phyloP scores from a whole-genome alignment of 2,113 vertebrate genomes.

The Agelaius tricolor region DNA sequence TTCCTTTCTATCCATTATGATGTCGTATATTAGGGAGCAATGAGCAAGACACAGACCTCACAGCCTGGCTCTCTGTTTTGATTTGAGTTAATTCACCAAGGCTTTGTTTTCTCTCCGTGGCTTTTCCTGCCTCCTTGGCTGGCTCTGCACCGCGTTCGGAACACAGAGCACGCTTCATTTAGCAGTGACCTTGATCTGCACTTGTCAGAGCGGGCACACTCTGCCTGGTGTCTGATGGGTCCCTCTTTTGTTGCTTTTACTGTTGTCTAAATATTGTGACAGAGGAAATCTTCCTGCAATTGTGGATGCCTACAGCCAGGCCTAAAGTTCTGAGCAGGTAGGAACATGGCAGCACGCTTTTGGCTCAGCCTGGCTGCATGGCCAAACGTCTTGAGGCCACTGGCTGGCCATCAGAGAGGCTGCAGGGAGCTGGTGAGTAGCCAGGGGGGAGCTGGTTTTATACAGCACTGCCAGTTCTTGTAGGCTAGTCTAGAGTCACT shows the following conservation, averaged over 20 bases:
- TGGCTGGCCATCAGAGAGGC: background rate
- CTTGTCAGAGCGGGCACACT: background rate
- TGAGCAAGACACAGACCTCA: background rate
- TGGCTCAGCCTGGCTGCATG: background rate
- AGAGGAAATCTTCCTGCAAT: background rate
- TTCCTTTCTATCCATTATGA: background rate
- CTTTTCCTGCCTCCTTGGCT: background rate
- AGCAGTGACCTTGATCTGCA: background rate
- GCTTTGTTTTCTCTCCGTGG: background rate
- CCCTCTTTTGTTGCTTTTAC: background rate
- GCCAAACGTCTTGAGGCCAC: background rate
- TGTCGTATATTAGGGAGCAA: background rate
- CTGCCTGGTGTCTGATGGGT: background rate
- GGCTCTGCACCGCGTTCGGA: rapidly evolving
- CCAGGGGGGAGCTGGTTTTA: background rate
- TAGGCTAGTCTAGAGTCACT: background rate
- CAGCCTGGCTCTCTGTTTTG: background rate
- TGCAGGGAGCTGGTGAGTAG: background rate
- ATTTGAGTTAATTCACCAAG: background rate
- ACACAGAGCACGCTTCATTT: background rate
- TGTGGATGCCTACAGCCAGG: background rate
- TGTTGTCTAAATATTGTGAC: slow-evolving; percentile 3
- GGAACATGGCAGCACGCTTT: background rate
- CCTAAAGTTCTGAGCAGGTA: background rate
- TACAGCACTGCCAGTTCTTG: background rate